Base-by-base conservation (phyloP, 23 tunicate genomes). In the Ascidia mentula region DNA sequence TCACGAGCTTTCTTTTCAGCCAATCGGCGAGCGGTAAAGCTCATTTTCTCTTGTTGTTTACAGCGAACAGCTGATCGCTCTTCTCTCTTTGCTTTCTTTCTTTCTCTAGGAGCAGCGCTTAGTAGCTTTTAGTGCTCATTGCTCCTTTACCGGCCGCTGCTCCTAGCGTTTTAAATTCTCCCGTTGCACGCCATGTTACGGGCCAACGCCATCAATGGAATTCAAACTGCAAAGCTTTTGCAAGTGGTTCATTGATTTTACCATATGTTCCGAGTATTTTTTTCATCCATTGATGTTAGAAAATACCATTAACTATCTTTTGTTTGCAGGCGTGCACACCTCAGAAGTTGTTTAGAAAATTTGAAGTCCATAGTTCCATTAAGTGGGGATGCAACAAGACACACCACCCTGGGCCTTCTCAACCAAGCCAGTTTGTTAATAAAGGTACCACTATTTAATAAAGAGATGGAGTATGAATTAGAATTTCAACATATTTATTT, bases 321-420 rank as follows among this genome's bases (percentile, higher is more conserved):
- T 22, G 8, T 34, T 73, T 73, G 15, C 83, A 93, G 98, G 60
- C 89, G 98, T 20, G 98, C 98, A 6, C 98, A 93, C 34, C 72
- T 93, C 42, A 87, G 98, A 42, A 84, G 86, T 69, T 93, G 98
- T 87, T 86, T 93, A 20, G 98, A 93, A 38, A 83, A 79, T 72
- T 76, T 93, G 46, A 93, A 93, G 74, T 75, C 93, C 33, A 93
- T 93, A 65, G 98, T 93, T 20, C 98, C 98, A 26, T 73, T 93
- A 40, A 76, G 86, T 36, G 76, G 80, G 5, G 98, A 93, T 75
- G 32, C 89, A 34, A 93, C 93, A 6, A 81, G 98, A 28, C 98
- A 93, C 46, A 93, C 98, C 0, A 93, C 98, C 20, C 86, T 93
- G 28, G 98, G 98, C 24, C 74, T 93, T 40, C 86, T 93, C 33